A percentile compares a stretch with the other conserved stretches of the same genome.
phyloP scores from a whole-genome alignment of 2,113 vertebrate genomes.

The Myocastor coypus region DNA sequence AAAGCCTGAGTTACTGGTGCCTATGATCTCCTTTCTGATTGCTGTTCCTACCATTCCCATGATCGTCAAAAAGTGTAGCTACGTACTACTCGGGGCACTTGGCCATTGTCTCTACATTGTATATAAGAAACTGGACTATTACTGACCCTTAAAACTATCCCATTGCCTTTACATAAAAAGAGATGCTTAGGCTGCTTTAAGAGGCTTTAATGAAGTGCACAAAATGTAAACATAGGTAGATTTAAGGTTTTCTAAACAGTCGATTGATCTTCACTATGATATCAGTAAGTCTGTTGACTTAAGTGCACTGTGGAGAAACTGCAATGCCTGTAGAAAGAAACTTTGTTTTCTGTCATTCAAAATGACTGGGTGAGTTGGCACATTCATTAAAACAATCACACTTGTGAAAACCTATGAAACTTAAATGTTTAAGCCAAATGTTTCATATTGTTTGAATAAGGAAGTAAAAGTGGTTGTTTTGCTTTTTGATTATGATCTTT shows the following conservation, averaged over 20 bases:
- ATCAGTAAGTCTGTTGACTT: not conserved
- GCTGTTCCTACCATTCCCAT: not conserved
- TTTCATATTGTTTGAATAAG: not conserved
- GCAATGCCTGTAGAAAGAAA: not conserved
- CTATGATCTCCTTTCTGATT: not conserved
- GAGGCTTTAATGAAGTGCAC: not conserved
- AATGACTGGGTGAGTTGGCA: not conserved
- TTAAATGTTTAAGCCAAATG: not conserved
- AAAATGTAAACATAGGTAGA: not conserved
- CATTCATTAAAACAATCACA: not conserved
- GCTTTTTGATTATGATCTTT: not conserved
- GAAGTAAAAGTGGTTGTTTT: not conserved
- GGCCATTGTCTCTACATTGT: not conserved
- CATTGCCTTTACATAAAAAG: not conserved
- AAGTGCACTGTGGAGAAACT: not conserved
- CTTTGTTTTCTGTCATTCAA: not conserved
- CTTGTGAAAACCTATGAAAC: not conserved
- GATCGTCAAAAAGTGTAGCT: not conserved
- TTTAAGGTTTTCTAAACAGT: not conserved
- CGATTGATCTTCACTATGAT: not conserved
- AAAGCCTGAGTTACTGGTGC: not conserved
- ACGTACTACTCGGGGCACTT: not conserved
- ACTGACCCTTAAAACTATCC: not conserved
- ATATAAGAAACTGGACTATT: not conserved
- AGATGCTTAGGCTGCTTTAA: not conserved